Percentiles rank a stretch among this genome's conserved stretches.
These are phyloP conservation scores for Ctenopoma multispine DNA, from an alignment of 2,797 vertebrate species.

Conservation along the genomic window DNA sequence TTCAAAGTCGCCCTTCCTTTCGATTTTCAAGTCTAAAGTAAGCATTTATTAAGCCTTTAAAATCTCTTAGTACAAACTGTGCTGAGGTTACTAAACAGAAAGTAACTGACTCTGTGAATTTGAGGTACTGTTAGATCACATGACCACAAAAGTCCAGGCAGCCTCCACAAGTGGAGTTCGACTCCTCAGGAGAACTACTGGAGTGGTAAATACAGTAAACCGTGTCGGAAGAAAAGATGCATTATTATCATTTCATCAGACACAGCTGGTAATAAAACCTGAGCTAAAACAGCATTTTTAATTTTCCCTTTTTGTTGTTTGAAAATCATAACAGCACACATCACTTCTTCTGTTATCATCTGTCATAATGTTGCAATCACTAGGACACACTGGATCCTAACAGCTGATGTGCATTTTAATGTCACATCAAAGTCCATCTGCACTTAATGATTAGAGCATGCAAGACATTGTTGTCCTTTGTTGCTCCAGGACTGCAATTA, in stretches of 20 bases:
- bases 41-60: constrained; percentile 49
- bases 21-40: constrained; percentile 93
- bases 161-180: constrained; percentile 77
- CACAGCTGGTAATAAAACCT: constrained; percentile 55
- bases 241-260: constrained; percentile 69
- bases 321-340: constrained; percentile 21
- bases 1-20: constrained; percentile 81
- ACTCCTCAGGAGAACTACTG: constrained; percentile 74
- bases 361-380: constrained; percentile 36
- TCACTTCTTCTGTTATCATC: constrained; percentile 22
- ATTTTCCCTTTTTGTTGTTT: constrained; percentile 29
- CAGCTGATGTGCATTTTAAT: constrained; percentile 46
- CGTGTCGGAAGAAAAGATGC: constrained; percentile 15
- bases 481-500: neutral
- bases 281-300: constrained; percentile 36
- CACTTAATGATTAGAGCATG: neutral
- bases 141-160: constrained; percentile 77
- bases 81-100: constrained; percentile 26
- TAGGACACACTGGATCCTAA: constrained; percentile 49
- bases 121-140: constrained; percentile 81
- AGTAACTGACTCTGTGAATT: constrained; percentile 80
- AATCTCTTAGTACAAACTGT: constrained; percentile 15
- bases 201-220: constrained; percentile 76
- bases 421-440: constrained; percentile 29
- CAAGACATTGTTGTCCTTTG: neutral